These are phyloP conservation scores for Condylura cristata DNA, from an alignment of 2,113 vertebrate species.

Conservation along the genomic window DNA sequence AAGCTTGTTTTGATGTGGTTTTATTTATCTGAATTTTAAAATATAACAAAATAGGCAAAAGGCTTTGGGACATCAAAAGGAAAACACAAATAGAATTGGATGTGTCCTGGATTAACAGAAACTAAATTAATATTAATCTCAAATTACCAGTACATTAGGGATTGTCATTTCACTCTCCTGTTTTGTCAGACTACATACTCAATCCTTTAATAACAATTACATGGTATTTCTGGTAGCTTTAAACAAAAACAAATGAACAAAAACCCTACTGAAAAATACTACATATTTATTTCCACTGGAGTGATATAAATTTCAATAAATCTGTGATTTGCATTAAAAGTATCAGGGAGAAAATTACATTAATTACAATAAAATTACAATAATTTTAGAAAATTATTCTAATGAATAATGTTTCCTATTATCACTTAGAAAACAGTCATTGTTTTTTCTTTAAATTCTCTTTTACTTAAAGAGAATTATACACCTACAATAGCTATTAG, in stretches of 20 bases:
- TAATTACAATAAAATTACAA: no score
- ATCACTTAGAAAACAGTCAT: not conserved
- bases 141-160: not conserved
- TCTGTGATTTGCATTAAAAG: not conserved
- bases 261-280: not conserved
- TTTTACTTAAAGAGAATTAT: no score
- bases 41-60: not conserved
- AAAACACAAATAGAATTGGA: not conserved
- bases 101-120: not conserved
- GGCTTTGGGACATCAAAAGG: not conserved
- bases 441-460: not conserved
- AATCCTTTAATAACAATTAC: not conserved
- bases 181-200: not conserved
- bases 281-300: not conserved
- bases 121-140: not conserved
- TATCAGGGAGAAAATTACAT: not conserved
- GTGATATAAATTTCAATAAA: not conserved
- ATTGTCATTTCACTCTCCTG: not conserved
- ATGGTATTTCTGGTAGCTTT: not conserved
- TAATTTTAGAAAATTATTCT: no score
- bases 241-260: slow-evolving; percentile 6
- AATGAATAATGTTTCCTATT: not conserved
- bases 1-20: not conserved
- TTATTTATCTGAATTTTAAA: slow-evolving; percentile 6
- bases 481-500: not conserved